A percentile compares a stretch with the other conserved stretches of the same genome.
Conservation (phyloP, 1,140 invertebrate species). For the Drosophila equinoxialis region DNA sequence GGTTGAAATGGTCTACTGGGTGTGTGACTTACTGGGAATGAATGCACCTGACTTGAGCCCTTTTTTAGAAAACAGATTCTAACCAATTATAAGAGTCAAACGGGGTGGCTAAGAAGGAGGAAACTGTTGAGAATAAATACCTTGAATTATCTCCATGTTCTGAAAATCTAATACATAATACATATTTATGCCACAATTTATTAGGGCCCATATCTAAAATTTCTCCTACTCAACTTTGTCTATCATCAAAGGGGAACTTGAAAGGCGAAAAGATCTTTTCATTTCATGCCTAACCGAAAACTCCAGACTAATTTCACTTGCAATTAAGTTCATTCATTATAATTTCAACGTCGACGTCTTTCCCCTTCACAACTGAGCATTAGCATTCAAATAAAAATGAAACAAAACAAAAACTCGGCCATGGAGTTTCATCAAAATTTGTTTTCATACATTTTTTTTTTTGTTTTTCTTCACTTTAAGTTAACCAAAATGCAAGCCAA, state of each 20-base stretch:
- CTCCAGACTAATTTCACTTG: constrained; percentile 68
- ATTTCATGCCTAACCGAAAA: constrained; percentile 2
- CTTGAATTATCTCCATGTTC: no score
- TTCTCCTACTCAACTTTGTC: constrained; percentile 26
- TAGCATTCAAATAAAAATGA: constrained; percentile 10
- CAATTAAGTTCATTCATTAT: constrained; percentile 75
- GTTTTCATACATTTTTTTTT: not conserved
- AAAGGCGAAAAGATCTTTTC: constrained; percentile 3
- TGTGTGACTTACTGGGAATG: constrained; percentile 7
- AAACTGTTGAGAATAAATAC: no score
- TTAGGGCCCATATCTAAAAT: not conserved
- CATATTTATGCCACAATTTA: not conserved
- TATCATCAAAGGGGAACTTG: constrained; percentile 2
- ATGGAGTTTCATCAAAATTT: constrained; percentile 45
- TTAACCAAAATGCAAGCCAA: constrained; percentile 36
- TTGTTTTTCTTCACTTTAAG: constrained; percentile 29
- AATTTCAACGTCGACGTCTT: constrained; percentile 48
- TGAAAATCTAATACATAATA: no score
- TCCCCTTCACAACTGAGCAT: constrained; percentile 7
- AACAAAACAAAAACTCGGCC: constrained; percentile 52
- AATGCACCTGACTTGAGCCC: constrained; percentile 2
- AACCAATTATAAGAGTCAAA: no score
- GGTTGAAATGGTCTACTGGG: constrained; percentile 18
- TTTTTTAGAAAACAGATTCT: not conserved
- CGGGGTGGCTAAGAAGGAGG: no score